Base-by-base conservation (phyloP, 2,888 invertebrate genomes). In the Desoria tigrina region DNA sequence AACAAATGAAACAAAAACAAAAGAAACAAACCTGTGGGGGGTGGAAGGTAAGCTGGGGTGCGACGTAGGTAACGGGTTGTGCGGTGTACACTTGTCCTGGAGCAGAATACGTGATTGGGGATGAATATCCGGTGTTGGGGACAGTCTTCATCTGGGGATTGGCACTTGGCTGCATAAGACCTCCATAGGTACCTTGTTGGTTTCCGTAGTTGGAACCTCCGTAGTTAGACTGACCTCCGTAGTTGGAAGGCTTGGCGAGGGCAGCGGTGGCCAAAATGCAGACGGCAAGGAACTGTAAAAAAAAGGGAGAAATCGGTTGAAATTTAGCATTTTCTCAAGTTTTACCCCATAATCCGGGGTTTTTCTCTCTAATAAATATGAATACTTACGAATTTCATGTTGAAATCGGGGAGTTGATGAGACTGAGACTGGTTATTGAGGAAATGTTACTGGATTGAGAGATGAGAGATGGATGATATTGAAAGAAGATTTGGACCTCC, bases 71-170 rank as follows among this genome's bases (percentile, higher is more conserved):
- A 27, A 66, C 53, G 16, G 66, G 66, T 1, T 37, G 51, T 18
- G 66, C 66, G 4, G 27, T 50, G 59, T 63, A 66, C 23, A 60
- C 55, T 3, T 45, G 50, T 60, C 66, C 66, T 23, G 66, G 66
- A 18, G 66, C 66, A n/a, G 59, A 55, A 60, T 63, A 66, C 14
- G 66, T 66, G 2, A 60, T 50, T 1, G 55, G 26, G 1, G 9
- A 16, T 16, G 24, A 23, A 18, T 45, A 49, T 9, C 27, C 27
- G 27, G 7, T 45, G 63, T 66, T 66, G 42, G 59, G 55, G 51
- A 62, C 54, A 14, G 24, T 42, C 11, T 42, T n/a, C 21, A 66
- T 59, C 2, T 21, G 26, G 14, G 63, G 59, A 24, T 18, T 39
- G 28, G 50, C 4, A 11, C 39, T 18, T 7, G 58, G 58, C 24